Evolutionary conservation across 1,140 invertebrate genomes (phyloP).

Genomic region (Rhagoletis pomonella): DNA sequence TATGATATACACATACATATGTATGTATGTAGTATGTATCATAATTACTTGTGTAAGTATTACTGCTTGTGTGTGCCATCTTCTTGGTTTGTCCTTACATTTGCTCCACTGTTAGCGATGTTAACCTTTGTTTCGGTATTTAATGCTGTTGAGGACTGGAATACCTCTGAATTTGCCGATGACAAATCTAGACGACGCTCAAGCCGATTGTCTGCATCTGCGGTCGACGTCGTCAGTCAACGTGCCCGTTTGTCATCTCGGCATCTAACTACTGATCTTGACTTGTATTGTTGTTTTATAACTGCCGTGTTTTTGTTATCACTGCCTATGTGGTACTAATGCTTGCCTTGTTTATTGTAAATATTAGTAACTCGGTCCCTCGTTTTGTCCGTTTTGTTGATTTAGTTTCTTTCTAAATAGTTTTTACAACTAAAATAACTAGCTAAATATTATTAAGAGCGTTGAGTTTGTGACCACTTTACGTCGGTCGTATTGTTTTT

Average conservation of each 20-base stretch:
- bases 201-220: neutral
- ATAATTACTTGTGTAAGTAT: slow-evolving; percentile 60
- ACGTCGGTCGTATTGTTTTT: neutral
- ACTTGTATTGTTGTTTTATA: neutral
- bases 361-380: slow-evolving; percentile 54
- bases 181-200: neutral
- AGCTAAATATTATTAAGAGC: slow-evolving; percentile 58
- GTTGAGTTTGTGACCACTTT: slow-evolving; percentile 43
- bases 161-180: neutral
- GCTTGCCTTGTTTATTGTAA: neutral
- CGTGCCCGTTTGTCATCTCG: neutral
- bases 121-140: neutral
- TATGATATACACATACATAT: neutral
- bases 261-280: neutral
- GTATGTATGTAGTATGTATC: neutral
- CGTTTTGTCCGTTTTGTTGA: slow-evolving; percentile 55
- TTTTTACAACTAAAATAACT: slow-evolving; percentile 60
- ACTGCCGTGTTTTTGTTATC: neutral
- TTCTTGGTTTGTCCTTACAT: slow-evolving; percentile 58
- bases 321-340: slow-evolving; percentile 21
- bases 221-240: neutral
- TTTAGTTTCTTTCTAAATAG: slow-evolving; percentile 54
- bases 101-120: neutral
- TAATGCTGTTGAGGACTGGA: slow-evolving; percentile 1
- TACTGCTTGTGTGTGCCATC: slow-evolving; percentile 57